Conservation (phyloP, 2,113 vertebrate species). For the Boleophthalmus pectinirostris region DNA sequence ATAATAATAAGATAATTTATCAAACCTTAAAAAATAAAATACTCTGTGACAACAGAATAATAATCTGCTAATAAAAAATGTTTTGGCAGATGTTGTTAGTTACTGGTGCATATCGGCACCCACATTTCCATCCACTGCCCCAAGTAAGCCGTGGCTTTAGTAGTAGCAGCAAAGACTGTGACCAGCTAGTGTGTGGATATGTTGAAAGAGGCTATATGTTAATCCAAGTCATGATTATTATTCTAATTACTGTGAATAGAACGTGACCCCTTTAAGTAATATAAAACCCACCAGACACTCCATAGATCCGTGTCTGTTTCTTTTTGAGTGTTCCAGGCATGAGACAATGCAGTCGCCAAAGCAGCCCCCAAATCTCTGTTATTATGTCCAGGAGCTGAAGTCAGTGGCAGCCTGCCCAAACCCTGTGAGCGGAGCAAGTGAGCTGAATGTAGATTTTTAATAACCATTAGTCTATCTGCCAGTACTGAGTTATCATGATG, state of each 20-base stretch:
- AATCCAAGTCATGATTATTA: neutral
- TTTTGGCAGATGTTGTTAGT: neutral
- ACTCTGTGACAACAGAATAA: too few relatives aligned
- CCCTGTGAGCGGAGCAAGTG: conserved; percentile 39
- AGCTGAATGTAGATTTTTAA: conserved; percentile 56
- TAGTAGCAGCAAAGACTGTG: neutral
- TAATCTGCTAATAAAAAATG: too few relatives aligned
- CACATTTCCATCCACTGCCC: neutral
- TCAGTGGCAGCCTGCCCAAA: conserved; percentile 36
- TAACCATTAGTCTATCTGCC: conserved; percentile 42
- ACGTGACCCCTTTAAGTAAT: too few relatives aligned
- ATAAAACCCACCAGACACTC: neutral
- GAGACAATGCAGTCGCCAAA: conserved; percentile 39
- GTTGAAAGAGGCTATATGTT: neutral
- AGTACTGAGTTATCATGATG: conserved; percentile 43
- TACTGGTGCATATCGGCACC: neutral
- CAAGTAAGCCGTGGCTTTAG: too few relatives aligned
- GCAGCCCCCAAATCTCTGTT: conserved; percentile 40
- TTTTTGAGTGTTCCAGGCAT: conserved; percentile 22
- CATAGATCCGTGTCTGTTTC: conserved; percentile 40
- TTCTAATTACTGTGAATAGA: neutral
- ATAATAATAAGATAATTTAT: too few relatives aligned
- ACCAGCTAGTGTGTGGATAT: neutral
- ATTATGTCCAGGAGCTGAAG: conserved; percentile 42
- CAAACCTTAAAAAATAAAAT: too few relatives aligned